Percentiles rank a stretch among this genome's conserved stretches.
These are phyloP conservation scores for Numenius phaeopus DNA, from an alignment of 2,797 vertebrate species.

Conservation along the genomic window DNA sequence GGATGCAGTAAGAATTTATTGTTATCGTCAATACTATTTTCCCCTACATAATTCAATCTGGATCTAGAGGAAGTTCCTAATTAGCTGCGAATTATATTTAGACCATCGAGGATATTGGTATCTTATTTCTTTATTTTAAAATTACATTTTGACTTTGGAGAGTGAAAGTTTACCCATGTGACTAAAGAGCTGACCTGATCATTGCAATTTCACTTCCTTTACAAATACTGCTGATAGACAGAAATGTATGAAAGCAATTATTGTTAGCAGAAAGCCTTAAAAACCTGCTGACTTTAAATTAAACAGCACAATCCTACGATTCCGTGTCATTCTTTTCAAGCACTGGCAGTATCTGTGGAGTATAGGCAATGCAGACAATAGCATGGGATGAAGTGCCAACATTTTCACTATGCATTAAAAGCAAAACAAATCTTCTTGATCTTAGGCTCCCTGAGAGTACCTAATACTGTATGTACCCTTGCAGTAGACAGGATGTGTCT, in stretches of 20 bases:
- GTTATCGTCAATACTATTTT: constrained; percentile 61
- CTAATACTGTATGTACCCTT: constrained; percentile 24
- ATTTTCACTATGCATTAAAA: constrained; percentile 74
- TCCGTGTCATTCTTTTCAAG: constrained; percentile 76
- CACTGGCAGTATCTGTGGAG: constrained; percentile 72
- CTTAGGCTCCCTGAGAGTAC: constrained; percentile 14
- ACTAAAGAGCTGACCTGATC: constrained; percentile 80
- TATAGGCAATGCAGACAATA: constrained; percentile 72
- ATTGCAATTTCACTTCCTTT: constrained; percentile 82
- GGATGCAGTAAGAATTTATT: constrained; percentile 83
- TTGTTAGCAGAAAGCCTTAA: constrained; percentile 95
- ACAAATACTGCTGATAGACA: constrained; percentile 91
- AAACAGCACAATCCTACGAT: constrained; percentile 84
- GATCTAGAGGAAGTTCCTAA: constrained; percentile 63
- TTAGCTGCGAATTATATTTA: constrained; percentile 62
- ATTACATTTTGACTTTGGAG: constrained; percentile 82
- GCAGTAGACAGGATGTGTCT: not conserved
- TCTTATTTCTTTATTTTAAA: constrained; percentile 62
- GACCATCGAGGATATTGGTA: constrained; percentile 44
- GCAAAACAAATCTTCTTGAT: constrained; percentile 60
- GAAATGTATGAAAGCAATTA: constrained; percentile 89
- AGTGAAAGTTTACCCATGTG: constrained; percentile 84
- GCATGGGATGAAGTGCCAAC: constrained; percentile 64
- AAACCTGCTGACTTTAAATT: constrained; percentile 94
- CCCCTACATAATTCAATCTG: constrained; percentile 56